Base-by-base conservation (phyloP, 2,888 invertebrate species). In the Mylabris sibirica region DNA sequence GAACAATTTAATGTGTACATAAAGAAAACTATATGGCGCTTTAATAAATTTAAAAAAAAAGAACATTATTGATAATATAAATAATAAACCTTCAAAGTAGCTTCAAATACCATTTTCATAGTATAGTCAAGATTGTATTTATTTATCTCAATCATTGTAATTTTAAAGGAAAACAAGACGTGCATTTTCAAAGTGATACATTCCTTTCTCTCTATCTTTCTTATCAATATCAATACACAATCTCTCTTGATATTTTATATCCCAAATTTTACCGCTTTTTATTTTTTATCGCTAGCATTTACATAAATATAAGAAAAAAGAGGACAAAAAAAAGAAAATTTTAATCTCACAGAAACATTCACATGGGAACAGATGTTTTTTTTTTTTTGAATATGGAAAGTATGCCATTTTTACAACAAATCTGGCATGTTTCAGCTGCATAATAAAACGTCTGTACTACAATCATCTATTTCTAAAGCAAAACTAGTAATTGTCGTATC, bases 1-100 rank as follows among this genome's bases (percentile, higher is more conserved):
- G 73, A 75, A 79, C 75, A 41, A 76, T 78, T 77, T 76, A 77
- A 80, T 79, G 77, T 81, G 81, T 81, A 81, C 78, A 81, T 81
- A 81, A 78, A 41, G 38, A 41, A 77, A 77, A 76, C 34, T 80
- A 79, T 79, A 80, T 80, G 80, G 80, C 80, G 81, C 80, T 81
- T 81, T 77, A 79, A 73, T 75, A 75, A 74, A 75, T 76, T 65
- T 67, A 63, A 65, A 41, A 9, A 35, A 30, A 8, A 30, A 30
- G 4, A 30, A 30, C 4, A 35, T 11, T 41, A 35, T 8, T 35
- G 9, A 35, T 35, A 35, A 35, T 35, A 35, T 11, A 17, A 41
- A 41, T 14, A 14, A 14, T 14, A 41, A 41, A 14, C 74, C 75
- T 73, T 14, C 67, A 70, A 78, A 79, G 77, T 81, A 81, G 81